phyloP scores from a whole-genome alignment of 2,888 invertebrate species.

The Pemphredon lugubris region DNA sequence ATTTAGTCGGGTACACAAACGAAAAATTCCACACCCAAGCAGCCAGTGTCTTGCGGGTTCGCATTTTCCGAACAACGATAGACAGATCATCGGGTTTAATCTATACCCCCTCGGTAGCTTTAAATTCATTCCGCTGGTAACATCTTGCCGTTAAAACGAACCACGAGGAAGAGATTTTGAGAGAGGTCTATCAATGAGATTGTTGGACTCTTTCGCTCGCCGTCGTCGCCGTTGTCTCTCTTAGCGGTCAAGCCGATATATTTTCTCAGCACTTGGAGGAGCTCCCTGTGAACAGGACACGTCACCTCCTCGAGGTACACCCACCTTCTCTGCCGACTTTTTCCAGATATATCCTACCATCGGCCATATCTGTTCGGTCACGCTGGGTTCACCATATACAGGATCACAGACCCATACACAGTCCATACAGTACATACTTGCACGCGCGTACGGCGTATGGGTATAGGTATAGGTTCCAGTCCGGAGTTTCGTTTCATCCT shows the following conservation, averaged over 20 bases:
- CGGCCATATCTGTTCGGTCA: conserved; percentile 53
- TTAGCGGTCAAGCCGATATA: conserved; percentile 49
- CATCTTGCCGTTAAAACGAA: too few species aligned
- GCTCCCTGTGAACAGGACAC: conserved; percentile 51
- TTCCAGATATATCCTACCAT: conserved; percentile 52
- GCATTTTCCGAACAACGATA: too few species aligned
- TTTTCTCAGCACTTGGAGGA: conserved; percentile 62
- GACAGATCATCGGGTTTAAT: too few species aligned
- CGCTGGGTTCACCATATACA: conserved; percentile 38
- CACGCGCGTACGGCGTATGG: not conserved
- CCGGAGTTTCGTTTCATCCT: conserved; percentile 65
- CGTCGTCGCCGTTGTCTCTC: conserved; percentile 28
- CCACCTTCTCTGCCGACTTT: conserved; percentile 35
- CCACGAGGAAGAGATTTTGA: conserved; percentile 21
- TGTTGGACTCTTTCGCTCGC: conserved; percentile 14
- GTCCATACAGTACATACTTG: too few species aligned
- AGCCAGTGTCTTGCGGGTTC: too few species aligned
- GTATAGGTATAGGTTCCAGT: conserved; percentile 33
- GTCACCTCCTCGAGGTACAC: conserved; percentile 50
- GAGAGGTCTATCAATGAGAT: conserved; percentile 34
- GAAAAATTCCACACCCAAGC: too few species aligned
- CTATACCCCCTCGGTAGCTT: too few species aligned
- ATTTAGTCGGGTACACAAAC: too few species aligned
- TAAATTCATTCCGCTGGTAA: too few species aligned
- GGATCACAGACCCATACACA: conserved; percentile 12